These are phyloP conservation scores for Notarius lentiginosus DNA, from an alignment of 2,113 vertebrate species.

Conservation along the genomic window DNA sequence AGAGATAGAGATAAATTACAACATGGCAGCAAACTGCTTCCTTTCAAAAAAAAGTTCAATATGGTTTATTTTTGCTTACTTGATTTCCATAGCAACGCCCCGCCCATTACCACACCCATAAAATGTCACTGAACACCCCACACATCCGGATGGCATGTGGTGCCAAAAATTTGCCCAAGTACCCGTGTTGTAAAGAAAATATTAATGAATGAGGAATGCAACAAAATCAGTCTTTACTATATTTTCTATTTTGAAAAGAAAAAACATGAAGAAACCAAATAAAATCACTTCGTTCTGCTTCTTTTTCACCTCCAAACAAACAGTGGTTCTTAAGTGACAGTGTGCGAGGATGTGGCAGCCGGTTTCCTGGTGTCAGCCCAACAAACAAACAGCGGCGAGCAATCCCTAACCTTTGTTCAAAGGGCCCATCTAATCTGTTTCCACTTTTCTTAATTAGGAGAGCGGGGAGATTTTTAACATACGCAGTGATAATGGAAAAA, in stretches of 20 bases:
- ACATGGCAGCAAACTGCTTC: background rate
- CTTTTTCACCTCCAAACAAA: constrained; percentile 59
- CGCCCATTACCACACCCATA: constrained; percentile 22
- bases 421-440: constrained; percentile 78
- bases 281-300: constrained; percentile 9
- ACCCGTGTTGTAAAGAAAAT: no score
- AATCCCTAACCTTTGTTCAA: constrained; percentile 80
- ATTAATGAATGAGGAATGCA: background rate
- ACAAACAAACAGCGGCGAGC: constrained; percentile 70
- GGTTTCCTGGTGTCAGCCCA: constrained; percentile 57
- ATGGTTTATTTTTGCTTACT: background rate
- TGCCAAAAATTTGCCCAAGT: background rate
- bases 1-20: background rate
- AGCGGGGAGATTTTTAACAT: constrained; percentile 72
- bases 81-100: background rate
- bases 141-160: constrained; percentile 1
- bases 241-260: background rate
- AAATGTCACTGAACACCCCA: background rate
- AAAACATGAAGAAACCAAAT: constrained; percentile 26
- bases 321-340: constrained; percentile 61
- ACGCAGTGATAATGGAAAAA: constrained; percentile 76
- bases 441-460: constrained; percentile 82
- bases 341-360: constrained; percentile 60
- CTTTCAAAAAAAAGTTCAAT: background rate
- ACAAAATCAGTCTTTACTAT: background rate